Conservation (phyloP, 2,797 vertebrate genomes). For the Tragopan temminckii region DNA sequence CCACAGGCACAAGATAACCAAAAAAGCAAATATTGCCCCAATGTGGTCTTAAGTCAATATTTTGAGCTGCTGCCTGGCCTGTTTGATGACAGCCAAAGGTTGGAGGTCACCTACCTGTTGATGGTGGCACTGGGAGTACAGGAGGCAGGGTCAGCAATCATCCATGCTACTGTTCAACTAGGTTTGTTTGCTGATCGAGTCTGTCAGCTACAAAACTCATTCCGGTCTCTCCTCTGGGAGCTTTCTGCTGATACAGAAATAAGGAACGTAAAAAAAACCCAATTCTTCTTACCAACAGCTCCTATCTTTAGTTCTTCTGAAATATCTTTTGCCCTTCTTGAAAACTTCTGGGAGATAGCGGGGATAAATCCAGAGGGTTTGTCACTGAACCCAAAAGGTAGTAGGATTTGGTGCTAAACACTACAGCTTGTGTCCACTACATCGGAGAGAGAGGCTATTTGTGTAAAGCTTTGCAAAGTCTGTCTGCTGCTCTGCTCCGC, state of each 20-base stretch:
- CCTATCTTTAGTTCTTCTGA: not conserved
- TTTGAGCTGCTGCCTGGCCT: constrained; percentile 36
- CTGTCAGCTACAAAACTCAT: not conserved
- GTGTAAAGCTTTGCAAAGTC: not conserved
- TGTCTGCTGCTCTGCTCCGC: constrained; percentile 7
- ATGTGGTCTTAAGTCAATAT: constrained; percentile 29
- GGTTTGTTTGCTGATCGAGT: constrained; percentile 15
- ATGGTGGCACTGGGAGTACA: not conserved
- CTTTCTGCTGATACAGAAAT: not conserved
- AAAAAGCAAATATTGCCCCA: constrained; percentile 42
- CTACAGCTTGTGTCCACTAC: not conserved
- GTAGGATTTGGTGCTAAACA: not conserved
- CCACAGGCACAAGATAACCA: not conserved
- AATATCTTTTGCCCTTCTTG: not conserved
- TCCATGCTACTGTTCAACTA: not conserved
- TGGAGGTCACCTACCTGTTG: constrained; percentile 64
- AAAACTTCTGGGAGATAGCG: not conserved
- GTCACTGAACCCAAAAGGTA: not conserved
- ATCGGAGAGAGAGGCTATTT: not conserved
- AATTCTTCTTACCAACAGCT: not conserved
- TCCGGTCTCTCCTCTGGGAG: not conserved
- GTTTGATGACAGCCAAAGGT: constrained; percentile 1
- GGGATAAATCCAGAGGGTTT: not conserved
- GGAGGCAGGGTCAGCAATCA: constrained; percentile 21
- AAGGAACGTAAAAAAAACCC: rapidly evolving